Base-by-base conservation (phyloP, 2,797 vertebrate genomes). In the Brachyrhaphis roseni region DNA sequence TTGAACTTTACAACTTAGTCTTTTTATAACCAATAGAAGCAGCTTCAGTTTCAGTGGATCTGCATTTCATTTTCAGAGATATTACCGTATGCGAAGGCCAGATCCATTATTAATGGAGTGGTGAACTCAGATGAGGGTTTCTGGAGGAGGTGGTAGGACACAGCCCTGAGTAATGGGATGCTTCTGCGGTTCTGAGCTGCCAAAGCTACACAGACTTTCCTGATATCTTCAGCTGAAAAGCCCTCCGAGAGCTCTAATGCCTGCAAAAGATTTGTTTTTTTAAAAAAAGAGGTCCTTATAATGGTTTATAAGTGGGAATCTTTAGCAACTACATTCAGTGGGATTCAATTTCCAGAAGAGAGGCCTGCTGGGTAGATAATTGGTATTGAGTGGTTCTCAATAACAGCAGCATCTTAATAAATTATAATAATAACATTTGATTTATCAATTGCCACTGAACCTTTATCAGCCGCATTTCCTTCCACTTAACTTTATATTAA, bases 141-240 rank as follows among this genome's bases (percentile, higher is more conserved):
- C 94, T 98, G 97, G 16, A 97, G 88, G 43, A 99, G 92, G 88
- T 99, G 96, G 91, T 98, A 98, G 28, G 97, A 98, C 75, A 98
- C n/a, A 11, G 97, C 97, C 39, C 97, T 94, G 74, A 99, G 95
- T 82, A 99, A 90, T 0, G 98, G 95, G 62, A 99, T 91, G 0
- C 95, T 95, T 62, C 98, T 96, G 0, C 96, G 95, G 76, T 90
- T 94, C 91, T 96, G 96, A 73, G 90, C 64, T 0, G 97, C 97
- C 81, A 99, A 75, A 0, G 95, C 91, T 31, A 95, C 1, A 0
- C 89, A 94, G 76, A 97, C 89, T 78, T 77, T 97, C 36, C 96
- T 91, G 75, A 97, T 96, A 4, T 99, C 97, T 0, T 97, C 95
- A 0, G 95, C 90, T 13, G 89, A 91, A 71, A 98, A 98, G 16